Evolutionary conservation across 2,888 invertebrate species (phyloP).

Genomic region (Leptarthrus brevirostris): DNA sequence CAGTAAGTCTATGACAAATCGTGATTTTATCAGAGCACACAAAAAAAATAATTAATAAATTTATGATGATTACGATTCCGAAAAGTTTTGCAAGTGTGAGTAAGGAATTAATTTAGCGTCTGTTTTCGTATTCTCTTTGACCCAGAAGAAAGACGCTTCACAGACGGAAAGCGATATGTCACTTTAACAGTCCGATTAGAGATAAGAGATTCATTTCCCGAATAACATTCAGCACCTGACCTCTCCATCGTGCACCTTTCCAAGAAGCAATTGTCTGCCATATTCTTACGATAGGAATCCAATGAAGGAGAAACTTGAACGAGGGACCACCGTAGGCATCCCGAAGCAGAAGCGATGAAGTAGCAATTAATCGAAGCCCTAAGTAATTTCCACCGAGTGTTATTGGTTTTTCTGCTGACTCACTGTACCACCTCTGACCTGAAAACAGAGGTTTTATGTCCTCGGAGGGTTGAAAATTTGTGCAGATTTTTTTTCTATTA

Average conservation of each 20-base stretch:
- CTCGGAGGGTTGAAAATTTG: slow-evolving; percentile 42
- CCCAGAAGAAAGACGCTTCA: background rate
- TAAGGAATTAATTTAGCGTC: slow-evolving; percentile 24
- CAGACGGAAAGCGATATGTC: slow-evolving; percentile 38
- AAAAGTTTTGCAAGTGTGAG: background rate
- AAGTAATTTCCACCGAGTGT: slow-evolving; percentile 47
- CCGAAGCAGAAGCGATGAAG: slow-evolving; percentile 35
- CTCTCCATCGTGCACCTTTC: background rate
- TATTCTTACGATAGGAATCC: slow-evolving; percentile 31
- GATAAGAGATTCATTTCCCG: slow-evolving; percentile 48
- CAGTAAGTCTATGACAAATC: too few relatives aligned
- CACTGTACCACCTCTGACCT: slow-evolving; percentile 31
- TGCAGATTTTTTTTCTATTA: slow-evolving; percentile 49
- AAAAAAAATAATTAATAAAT: slow-evolving; percentile 26
- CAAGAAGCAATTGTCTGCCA: background rate
- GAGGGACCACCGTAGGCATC: slow-evolving; percentile 23
- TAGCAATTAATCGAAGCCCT: slow-evolving; percentile 49
- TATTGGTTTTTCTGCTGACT: slow-evolving; percentile 45
- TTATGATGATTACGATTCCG: slow-evolving; percentile 18
- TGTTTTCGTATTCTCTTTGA: background rate
- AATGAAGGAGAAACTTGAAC: slow-evolving; percentile 48
- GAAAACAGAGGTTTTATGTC: slow-evolving; percentile 40
- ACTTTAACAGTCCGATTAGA: slow-evolving; percentile 47
- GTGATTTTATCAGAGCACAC: background rate
- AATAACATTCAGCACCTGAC: slow-evolving; percentile 39